These are phyloP conservation scores for Protomyctophum bolini DNA, from an alignment of 2,113 vertebrate species.

Conservation along the genomic window DNA sequence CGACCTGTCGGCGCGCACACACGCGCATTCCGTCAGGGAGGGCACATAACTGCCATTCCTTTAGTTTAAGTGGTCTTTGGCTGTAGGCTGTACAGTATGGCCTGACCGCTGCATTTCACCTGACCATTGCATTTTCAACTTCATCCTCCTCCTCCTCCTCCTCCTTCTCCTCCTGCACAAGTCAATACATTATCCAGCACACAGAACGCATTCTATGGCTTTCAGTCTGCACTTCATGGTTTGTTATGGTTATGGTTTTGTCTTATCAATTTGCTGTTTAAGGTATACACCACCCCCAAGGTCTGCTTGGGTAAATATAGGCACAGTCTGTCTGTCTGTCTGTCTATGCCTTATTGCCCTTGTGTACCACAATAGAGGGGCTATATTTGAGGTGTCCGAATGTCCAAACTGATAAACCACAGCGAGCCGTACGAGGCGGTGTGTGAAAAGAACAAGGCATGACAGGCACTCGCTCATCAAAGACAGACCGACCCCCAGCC, in stretches of 20 bases:
- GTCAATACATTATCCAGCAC: too few relatives aligned
- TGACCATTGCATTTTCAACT: too few relatives aligned
- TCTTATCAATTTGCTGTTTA: too few relatives aligned
- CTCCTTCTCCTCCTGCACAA: too few relatives aligned
- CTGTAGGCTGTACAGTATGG: too few relatives aligned
- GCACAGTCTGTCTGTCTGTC: conserved; percentile 1
- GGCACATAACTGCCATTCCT: conserved; percentile 45
- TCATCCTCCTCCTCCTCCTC: too few relatives aligned
- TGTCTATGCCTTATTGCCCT: too few relatives aligned
- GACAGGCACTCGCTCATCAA: conserved; percentile 56
- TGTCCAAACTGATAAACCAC: conserved; percentile 47
- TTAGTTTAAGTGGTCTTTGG: background rate
- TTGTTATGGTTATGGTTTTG: too few relatives aligned
- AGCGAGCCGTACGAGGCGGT: conserved; percentile 33
- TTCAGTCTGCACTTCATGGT: too few relatives aligned
- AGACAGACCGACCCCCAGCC: conserved; percentile 41
- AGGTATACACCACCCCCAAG: too few relatives aligned
- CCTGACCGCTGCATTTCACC: too few relatives aligned
- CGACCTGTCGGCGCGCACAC: conserved; percentile 28
- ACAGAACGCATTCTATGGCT: too few relatives aligned
- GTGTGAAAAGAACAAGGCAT: conserved; percentile 45
- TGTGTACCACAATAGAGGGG: conserved; percentile 32
- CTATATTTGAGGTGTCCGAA: conserved; percentile 35
- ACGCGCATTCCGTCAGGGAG: background rate
- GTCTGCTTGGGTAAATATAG: conserved; percentile 34